Conservation (phyloP, 2,888 invertebrate genomes). For the Blera fallax region DNA sequence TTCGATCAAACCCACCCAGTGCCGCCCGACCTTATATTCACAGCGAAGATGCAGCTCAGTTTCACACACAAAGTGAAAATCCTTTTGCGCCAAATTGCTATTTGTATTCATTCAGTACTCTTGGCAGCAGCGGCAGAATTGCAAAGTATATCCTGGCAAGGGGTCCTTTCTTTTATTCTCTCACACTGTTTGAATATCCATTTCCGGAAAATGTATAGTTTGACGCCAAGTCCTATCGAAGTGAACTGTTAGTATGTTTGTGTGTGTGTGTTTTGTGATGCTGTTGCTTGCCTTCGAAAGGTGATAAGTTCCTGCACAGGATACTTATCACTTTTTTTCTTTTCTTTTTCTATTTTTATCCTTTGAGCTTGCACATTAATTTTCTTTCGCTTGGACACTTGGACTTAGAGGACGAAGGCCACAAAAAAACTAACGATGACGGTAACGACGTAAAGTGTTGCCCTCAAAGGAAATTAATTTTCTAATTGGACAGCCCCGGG, state of each 20-base stretch:
- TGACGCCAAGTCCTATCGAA: conserved; percentile 52
- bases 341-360: conserved; percentile 22
- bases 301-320: conserved; percentile 51
- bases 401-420: conserved; percentile 32
- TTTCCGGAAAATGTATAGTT: conserved; percentile 56
- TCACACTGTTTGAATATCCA: conserved; percentile 60
- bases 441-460: conserved; percentile 65
- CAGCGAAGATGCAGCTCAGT: conserved; percentile 11
- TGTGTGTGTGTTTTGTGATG: conserved; percentile 20
- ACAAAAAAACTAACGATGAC: conserved; percentile 55
- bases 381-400: conserved; percentile 66
- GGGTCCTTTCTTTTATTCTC: conserved; percentile 10
- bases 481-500: conserved; percentile 59
- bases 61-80: conserved; percentile 57
- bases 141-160: conserved; percentile 47
- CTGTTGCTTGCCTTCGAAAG: conserved; percentile 65
- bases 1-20: conserved; percentile 23
- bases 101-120: conserved; percentile 64
- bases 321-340: conserved; percentile 29
- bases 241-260: neutral
- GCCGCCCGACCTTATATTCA: neutral
- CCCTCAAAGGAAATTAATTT: conserved; percentile 69
- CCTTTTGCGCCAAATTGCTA: conserved; percentile 68
- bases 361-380: conserved; percentile 67
- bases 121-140: conserved; percentile 48